phyloP scores from a whole-genome alignment of 2,888 invertebrate species.

The Saturnia pavonia region DNA sequence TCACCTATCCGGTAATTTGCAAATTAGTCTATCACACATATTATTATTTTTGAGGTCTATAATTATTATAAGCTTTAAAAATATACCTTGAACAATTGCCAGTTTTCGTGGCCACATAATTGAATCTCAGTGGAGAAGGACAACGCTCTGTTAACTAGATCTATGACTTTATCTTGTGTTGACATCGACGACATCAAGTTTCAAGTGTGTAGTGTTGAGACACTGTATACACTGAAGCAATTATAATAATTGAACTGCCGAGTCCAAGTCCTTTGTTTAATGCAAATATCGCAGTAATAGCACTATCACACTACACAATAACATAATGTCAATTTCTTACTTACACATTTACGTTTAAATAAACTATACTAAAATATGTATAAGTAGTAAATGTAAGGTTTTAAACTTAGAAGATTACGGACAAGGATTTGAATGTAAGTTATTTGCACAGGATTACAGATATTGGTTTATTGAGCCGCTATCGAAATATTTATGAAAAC shows the following conservation, averaged over 20 bases:
- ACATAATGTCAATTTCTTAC: not conserved
- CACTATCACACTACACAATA: not conserved
- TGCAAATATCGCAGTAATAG: not conserved
- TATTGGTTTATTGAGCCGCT: too few species aligned
- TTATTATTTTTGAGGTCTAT: not conserved
- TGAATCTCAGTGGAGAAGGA: not conserved
- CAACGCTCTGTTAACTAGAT: slow-evolving; percentile 11
- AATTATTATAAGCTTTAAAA: not conserved
- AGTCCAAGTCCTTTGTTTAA: not conserved
- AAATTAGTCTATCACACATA: not conserved
- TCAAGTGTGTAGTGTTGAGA: not conserved
- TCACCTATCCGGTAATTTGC: not conserved
- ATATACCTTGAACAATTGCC: not conserved
- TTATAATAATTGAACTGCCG: not conserved
- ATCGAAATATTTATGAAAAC: too few species aligned
- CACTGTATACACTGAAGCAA: not conserved
- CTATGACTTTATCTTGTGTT: slow-evolving; percentile 9
- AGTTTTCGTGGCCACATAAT: slow-evolving; percentile 7
- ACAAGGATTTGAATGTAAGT: too few species aligned
- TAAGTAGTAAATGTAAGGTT: too few species aligned
- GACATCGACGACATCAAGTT: not conserved
- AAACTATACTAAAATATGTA: too few species aligned
- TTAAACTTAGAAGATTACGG: too few species aligned
- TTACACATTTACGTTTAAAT: not conserved
- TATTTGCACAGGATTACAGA: too few species aligned